Base-by-base conservation (phyloP, 2,888 invertebrate species). In the Microplitis manilae region DNA sequence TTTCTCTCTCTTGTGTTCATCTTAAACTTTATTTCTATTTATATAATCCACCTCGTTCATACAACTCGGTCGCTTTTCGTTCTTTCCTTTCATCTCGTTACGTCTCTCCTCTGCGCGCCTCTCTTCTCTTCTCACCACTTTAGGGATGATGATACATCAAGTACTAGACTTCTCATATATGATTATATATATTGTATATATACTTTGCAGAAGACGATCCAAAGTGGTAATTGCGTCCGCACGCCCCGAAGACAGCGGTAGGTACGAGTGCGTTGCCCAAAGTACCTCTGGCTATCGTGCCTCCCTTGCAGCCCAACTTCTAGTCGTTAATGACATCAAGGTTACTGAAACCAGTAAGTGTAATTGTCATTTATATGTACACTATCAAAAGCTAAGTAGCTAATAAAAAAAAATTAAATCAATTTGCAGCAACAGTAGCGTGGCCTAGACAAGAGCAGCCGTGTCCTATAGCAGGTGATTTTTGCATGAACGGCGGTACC, bases 401-500 rank as follows among this genome's bases (percentile, higher is more conserved):
- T 69, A 1, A n/a, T 69, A 7, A 41, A n/a, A 15, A 6, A 38
- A 40, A 41, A 71, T 61, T 62, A 75, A 62, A 65, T 81, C 79
- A 79, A 79, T 78, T 80, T 77, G 67, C 89, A 90, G 91, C 91
- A 85, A 91, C 91, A 87, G 91, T 91, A 80, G 88, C 91, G 83
- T 93, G 93, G 91, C 91, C 91, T 81, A 90, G 92, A 85, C 91
- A 93, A 89, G 94, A 93, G 84, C 92, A 92, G 82, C 93, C 93
- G 81, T 94, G 94, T 90, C 94, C 94, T 79, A 93, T 93, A 91
- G 91, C 92, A 83, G 92, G 94, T 83, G 93, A 93, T 84, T 96
- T 94, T 91, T 97, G 97, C 92, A 93, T 96, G 90, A 96, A 97
- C 90, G 96, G 95, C 87, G 97, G 96, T 89, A 95, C 94, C 83